Evolutionary conservation across 2,888 invertebrate genomes (phyloP), one percentile per base, ranked within the genome.

Genomic region (Lordiphosa andalusiaca): DNA sequence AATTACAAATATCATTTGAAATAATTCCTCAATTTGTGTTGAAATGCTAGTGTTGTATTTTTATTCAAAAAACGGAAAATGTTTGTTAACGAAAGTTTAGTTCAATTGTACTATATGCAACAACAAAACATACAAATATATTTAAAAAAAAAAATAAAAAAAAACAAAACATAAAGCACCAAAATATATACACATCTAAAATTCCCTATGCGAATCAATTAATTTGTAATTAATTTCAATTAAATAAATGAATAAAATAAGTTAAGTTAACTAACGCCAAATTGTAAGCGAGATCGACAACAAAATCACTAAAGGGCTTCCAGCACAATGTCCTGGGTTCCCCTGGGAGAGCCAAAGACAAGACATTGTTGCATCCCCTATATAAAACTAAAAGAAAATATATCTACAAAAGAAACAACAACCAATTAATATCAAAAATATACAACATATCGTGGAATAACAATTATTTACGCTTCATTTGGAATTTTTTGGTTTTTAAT

Each of bases 131-230:
- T 59, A 55, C 47, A 61, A 36, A 41, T 39, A 38, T 55, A 65
- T 42, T 13, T 21, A 16, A 16, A 35, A n/a, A n/a, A n/a, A n/a
- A n/a, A n/a, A n/a, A n/a, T n/a, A n/a, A n/a, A n/a, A n/a, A n/a
- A n/a, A n/a, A n/a, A n/a, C n/a, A n/a, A n/a, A 16, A 30, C 6
- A 25, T 25, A 53, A 49, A 53, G 13, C 3, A 56, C 42, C 42
- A 61, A 37, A 56, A 56, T 53, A 62, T 56, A 63, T 60, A 51
- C 54, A 62, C 16, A 62, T 52, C 52, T 69, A 69, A 75, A 86
- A 85, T 82, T 88, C 88, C 88, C 88, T 88, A 88, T 88, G 87
- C 87, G 88, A 88, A 88, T 88, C 88, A 88, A 88, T 88, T 88
- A 88, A 88, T 88, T 88, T 88, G 77, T 86, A 88, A 88, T 88